phyloP scores from a whole-genome alignment of 2,113 vertebrate species.

The Diphyllodes magnificus region DNA sequence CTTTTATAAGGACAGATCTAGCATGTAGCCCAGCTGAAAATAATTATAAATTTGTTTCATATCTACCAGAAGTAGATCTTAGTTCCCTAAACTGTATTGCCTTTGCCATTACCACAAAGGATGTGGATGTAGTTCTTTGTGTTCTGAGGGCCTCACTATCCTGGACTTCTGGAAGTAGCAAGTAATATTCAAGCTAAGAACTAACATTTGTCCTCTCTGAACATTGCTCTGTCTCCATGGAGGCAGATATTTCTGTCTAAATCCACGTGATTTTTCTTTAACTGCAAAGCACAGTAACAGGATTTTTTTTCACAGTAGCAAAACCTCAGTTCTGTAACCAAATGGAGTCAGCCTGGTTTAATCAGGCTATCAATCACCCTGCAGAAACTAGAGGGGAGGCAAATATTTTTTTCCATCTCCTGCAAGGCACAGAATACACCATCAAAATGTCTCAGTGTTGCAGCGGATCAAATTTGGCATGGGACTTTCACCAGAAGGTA shows the following conservation, averaged over 20 bases:
- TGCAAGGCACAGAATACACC: neutral
- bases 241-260: constrained; percentile 58
- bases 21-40: neutral
- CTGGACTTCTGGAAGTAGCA: neutral
- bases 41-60: neutral
- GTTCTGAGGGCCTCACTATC: neutral
- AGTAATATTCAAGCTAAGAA: neutral
- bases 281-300: constrained; percentile 44
- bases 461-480: constrained; percentile 20
- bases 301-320: constrained; percentile 63
- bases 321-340: constrained; percentile 52
- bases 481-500: constrained; percentile 9
- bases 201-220: constrained; percentile 2
- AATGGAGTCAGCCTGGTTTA: constrained; percentile 53
- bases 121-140: neutral
- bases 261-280: constrained; percentile 13
- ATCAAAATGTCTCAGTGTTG: neutral
- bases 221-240: constrained; percentile 47
- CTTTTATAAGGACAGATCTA: neutral
- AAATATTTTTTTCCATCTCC: constrained; percentile 1
- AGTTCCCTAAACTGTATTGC: neutral
- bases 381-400: constrained; percentile 18
- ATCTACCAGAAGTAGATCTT: neutral
- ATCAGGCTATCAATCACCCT: constrained; percentile 61
- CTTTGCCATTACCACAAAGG: neutral